These are phyloP conservation scores for Agonopterix subpropinquella DNA, from an alignment of 2,888 invertebrate species.

Conservation along the genomic window DNA sequence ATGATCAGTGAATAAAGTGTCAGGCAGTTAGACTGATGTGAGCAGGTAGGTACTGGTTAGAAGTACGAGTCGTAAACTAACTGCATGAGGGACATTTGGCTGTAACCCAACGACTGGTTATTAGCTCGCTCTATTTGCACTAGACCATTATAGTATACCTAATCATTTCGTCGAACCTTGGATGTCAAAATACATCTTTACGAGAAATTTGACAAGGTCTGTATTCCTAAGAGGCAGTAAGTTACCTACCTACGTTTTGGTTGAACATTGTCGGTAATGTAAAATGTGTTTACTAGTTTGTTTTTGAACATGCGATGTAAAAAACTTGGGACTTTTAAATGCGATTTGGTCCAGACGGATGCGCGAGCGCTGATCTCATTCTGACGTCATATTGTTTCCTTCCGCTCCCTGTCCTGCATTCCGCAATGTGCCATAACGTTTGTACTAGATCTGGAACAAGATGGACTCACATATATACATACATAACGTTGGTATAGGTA, in stretches of 20 bases:
- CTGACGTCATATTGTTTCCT: conserved; percentile 53
- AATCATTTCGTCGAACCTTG: no score
- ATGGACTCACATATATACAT: not conserved
- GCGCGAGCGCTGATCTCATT: conserved; percentile 38
- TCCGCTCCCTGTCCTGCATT: conserved; percentile 33
- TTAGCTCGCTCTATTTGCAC: no score
- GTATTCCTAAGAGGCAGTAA: no score
- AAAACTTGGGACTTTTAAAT: not conserved
- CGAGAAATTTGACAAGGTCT: no score
- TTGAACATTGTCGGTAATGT: no score
- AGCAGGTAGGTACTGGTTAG: not conserved
- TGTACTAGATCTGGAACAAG: conserved; percentile 5
- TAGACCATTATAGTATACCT: no score
- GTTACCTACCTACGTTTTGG: no score
- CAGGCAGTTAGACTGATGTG: not conserved
- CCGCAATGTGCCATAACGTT: conserved; percentile 13
- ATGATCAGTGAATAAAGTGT: not conserved
- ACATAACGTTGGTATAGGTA: no score
- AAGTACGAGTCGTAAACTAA: no score
- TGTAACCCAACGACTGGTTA: conserved; percentile 3
- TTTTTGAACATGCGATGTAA: no score
- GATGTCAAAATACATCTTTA: no score
- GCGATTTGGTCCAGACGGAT: conserved; percentile 22
- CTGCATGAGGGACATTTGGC: conserved; percentile 1
- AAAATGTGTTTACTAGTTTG: no score